These are phyloP conservation scores for Pachymerium ferrugineum DNA, from an alignment of 2,888 invertebrate species.

Conservation along the genomic window DNA sequence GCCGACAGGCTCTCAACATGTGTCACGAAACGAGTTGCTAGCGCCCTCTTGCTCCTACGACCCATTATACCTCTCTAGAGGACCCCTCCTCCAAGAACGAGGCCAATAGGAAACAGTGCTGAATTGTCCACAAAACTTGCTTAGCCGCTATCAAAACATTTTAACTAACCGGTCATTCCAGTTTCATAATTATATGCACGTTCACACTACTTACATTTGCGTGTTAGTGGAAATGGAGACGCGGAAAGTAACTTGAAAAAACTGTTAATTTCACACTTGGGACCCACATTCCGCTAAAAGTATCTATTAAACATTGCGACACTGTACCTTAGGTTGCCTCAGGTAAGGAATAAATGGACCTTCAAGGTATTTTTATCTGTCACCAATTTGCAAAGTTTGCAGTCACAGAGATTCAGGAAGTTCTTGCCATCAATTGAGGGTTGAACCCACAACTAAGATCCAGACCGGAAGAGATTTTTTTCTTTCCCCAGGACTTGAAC, in stretches of 20 bases:
- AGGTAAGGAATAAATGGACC: too few species aligned
- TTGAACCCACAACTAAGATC: not conserved
- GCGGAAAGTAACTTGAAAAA: too few species aligned
- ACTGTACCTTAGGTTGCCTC: too few species aligned
- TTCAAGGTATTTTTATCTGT: too few species aligned
- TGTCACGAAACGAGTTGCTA: not conserved
- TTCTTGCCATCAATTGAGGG: not conserved
- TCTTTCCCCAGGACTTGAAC: not conserved
- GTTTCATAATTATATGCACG: slow-evolving; percentile 2
- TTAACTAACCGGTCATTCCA: not conserved
- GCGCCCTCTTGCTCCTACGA: slow-evolving; percentile 13
- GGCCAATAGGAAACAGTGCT: slow-evolving; percentile 10
- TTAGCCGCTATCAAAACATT: not conserved
- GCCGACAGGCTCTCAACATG: slow-evolving; percentile 2
- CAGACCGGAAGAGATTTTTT: not conserved
- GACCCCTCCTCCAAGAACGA: not conserved
- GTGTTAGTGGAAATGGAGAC: too few species aligned
- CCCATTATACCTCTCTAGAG: slow-evolving; percentile 1
- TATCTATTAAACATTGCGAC: too few species aligned
- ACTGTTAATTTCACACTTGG: too few species aligned
- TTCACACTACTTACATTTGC: not conserved
- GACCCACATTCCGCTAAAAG: too few species aligned
- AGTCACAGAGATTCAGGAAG: slow-evolving; percentile 2
- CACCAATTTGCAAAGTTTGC: not conserved
- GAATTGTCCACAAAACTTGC: not conserved